A percentile compares a stretch with the other conserved stretches of the same genome.
phyloP scores from a whole-genome alignment of 1,140 invertebrate species.

The Melitaea cinxia region DNA sequence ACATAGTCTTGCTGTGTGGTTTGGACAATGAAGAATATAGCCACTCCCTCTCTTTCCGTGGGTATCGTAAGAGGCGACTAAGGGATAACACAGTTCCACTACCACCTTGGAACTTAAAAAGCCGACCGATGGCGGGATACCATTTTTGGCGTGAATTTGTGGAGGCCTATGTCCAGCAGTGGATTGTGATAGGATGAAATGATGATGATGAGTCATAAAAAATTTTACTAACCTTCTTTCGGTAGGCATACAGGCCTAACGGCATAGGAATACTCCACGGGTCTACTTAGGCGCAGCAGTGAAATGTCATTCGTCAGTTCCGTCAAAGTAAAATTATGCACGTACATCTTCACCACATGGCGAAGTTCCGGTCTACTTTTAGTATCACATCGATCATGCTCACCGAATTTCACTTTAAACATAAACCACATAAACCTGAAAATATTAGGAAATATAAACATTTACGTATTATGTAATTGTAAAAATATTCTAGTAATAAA shows the following conservation, averaged over 20 bases:
- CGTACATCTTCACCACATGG: conserved; percentile 86
- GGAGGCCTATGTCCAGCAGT: no score
- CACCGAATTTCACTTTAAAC: conserved; percentile 92
- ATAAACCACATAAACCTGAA: conserved; percentile 94
- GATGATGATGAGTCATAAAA: no score
- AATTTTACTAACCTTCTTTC: conserved; percentile 83
- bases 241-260: conserved; percentile 91
- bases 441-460: conserved; percentile 16
- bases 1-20: no score
- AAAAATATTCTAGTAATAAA: background rate
- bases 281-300: conserved; percentile 87
- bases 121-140: no score
- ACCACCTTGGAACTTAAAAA: no score
- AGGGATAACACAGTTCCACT: no score
- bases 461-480: background rate
- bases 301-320: conserved; percentile 93
- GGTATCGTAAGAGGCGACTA: no score
- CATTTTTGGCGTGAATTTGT: no score
- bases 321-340: conserved; percentile 89
- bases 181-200: no score
- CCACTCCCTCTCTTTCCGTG: no score
- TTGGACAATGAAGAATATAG: no score
- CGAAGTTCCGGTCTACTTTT: conserved; percentile 85
- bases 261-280: conserved; percentile 87
- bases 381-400: conserved; percentile 88